These are phyloP conservation scores for Stenolophus ochropezus DNA, from an alignment of 2,888 invertebrate genomes.

Conservation along the genomic window DNA sequence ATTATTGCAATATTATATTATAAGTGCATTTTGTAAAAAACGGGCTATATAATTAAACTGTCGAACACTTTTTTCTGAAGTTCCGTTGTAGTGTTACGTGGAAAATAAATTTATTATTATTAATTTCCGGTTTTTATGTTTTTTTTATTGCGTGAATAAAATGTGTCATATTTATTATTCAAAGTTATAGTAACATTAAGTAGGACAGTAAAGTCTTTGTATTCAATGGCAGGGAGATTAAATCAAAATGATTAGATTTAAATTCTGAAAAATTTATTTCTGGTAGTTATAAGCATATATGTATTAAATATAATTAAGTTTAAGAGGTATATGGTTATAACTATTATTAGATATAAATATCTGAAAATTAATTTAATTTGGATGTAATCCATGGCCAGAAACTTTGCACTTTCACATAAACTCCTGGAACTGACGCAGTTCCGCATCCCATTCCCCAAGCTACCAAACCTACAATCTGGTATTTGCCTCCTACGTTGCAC, in stretches of 20 bases:
- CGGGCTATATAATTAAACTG: neutral
- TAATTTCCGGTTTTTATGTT: neutral
- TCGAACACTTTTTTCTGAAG: neutral
- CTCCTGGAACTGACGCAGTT: slow-evolving; percentile 21
- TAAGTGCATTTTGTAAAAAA: neutral
- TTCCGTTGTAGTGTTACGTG: slow-evolving; percentile 4
- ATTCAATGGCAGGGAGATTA: no score
- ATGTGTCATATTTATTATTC: neutral
- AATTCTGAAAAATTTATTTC: neutral
- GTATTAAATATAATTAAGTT: no score
- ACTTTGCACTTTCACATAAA: slow-evolving; percentile 36
- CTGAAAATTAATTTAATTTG: neutral
- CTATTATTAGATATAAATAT: no score
- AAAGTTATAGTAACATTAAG: neutral
- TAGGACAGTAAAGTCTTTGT: neutral
- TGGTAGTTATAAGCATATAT: no score
- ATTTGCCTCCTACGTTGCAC: slow-evolving; percentile 43
- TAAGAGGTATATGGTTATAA: no score
- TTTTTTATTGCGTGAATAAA: neutral
- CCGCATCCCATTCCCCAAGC: slow-evolving; percentile 58
- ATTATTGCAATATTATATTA: neutral
- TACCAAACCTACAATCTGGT: slow-evolving; percentile 50
- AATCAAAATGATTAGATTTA: neutral
- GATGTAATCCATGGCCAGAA: slow-evolving; percentile 44
- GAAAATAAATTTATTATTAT: neutral